A percentile compares a stretch with the other conserved stretches of the same genome.
These are phyloP conservation scores for Lacanobia wlatinum DNA, from an alignment of 2,888 invertebrate species.

Conservation along the genomic window DNA sequence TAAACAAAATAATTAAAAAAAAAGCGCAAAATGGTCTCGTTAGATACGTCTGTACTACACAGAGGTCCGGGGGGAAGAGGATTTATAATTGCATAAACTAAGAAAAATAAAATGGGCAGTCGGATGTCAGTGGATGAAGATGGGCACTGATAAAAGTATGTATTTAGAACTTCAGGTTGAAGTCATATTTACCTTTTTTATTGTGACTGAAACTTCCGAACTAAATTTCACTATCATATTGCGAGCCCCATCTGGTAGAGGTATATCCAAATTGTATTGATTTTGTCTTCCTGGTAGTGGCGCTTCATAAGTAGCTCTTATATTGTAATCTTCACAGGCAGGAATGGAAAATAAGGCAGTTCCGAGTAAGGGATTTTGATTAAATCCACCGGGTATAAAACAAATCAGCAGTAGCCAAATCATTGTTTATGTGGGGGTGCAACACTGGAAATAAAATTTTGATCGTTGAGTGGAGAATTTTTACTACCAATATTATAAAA, in stretches of 20 bases:
- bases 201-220: neutral
- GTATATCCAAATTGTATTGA: neutral
- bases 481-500: no score
- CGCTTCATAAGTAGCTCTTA: neutral
- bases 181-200: neutral
- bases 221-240: neutral
- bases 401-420: slow-evolving; percentile 2
- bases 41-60: no score
- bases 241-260: neutral
- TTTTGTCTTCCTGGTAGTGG: neutral
- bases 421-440: neutral
- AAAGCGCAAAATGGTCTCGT: no score
- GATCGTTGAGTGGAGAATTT: neutral
- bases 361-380: neutral
- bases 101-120: no score
- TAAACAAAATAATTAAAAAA: no score
- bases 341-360: neutral
- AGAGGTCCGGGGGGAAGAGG: no score
- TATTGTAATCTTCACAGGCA: neutral
- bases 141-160: no score
- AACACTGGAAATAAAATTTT: slow-evolving; percentile 8
- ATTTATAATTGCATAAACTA: no score
- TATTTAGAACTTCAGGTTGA: no score
- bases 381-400: neutral
- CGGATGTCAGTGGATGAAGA: no score